phyloP scores from a whole-genome alignment of 2,797 vertebrate species.

The Ceryle rudis region DNA sequence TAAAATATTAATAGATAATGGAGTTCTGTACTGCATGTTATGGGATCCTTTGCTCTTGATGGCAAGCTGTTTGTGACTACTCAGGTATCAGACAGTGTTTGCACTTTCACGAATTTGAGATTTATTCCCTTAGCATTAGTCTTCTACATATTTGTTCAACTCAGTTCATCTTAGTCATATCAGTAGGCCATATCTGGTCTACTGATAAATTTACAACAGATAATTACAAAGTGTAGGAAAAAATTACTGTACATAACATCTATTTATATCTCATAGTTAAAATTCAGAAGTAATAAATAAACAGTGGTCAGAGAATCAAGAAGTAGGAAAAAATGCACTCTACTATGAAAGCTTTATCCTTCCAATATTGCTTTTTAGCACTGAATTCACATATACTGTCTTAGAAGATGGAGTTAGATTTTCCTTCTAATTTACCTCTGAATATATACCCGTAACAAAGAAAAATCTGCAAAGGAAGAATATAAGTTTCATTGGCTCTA shows the following conservation, averaged over 20 bases:
- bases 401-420: not conserved
- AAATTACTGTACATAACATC: not conserved
- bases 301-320: not conserved
- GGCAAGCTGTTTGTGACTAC: not conserved
- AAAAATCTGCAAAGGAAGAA: not conserved
- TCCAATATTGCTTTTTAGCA: not conserved
- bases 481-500: not conserved
- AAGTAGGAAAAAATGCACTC: not conserved
- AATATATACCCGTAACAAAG: not conserved
- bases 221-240: not conserved
- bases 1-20: not conserved
- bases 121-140: not conserved
- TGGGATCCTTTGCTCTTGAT: not conserved
- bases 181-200: too few relatives aligned
- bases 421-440: not conserved
- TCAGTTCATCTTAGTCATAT: not conserved
- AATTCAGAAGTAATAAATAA: not conserved
- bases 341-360: not conserved
- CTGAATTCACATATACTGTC: not conserved
- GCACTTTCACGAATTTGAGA: not conserved
- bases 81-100: not conserved
- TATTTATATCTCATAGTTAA: constrained; percentile 31
- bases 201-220: not conserved
- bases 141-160: constrained; percentile 9
- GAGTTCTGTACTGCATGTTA: not conserved